A percentile compares a stretch with the other conserved stretches of the same genome.
Conservation (phyloP, 2,113 vertebrate genomes). For the Galemys pyrenaicus region DNA sequence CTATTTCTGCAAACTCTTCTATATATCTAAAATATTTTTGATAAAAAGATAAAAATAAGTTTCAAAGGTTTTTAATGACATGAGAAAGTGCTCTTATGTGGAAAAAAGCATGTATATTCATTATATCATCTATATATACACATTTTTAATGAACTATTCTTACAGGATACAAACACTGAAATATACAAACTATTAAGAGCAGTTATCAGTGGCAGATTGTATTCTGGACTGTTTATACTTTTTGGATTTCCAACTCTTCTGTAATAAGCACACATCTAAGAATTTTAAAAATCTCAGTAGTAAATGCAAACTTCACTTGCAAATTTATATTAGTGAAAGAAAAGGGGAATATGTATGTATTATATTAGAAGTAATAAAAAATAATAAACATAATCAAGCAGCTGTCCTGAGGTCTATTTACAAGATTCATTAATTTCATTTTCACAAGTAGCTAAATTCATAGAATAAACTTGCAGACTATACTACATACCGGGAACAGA, state of each 20-base stretch:
- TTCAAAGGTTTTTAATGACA: conserved; percentile 17
- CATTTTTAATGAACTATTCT: not conserved
- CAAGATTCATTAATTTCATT: not conserved
- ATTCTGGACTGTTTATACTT: not conserved
- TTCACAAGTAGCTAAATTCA: not conserved
- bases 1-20: not conserved
- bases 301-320: conserved; percentile 27
- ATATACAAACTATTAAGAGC: not conserved
- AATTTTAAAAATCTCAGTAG: conserved; percentile 12
- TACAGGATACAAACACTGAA: not conserved
- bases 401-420: not conserved
- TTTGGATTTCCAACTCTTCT: conserved; percentile 11
- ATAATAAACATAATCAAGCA: not conserved
- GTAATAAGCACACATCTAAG: not conserved
- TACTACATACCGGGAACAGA: not conserved
- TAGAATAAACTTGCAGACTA: conserved; percentile 14
- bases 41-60: conserved; percentile 21
- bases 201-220: not conserved
- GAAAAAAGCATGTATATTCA: not conserved
- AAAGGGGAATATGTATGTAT: not conserved
- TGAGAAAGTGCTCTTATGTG: not conserved
- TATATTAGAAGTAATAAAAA: not conserved
- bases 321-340: not conserved
- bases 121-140: not conserved
- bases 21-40: not conserved